phyloP scores from a whole-genome alignment of 2,113 vertebrate species.

The Python bivittatus region DNA sequence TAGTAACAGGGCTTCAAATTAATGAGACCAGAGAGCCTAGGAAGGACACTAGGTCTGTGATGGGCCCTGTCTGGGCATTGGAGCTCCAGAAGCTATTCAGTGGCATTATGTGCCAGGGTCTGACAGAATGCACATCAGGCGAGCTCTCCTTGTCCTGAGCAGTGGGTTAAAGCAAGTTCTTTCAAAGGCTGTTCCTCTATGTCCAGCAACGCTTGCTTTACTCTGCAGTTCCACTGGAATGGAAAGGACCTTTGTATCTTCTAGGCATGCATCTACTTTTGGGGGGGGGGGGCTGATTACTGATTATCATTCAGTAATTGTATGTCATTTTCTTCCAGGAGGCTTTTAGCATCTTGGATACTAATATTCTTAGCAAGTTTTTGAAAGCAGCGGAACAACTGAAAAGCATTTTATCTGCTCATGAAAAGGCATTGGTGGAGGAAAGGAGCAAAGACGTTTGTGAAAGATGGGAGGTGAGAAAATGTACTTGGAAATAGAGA shows the following conservation, averaged over 20 bases:
- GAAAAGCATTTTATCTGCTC: slow-evolving; percentile 77
- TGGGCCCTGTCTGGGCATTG: not conserved
- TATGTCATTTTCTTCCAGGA: slow-evolving; percentile 70
- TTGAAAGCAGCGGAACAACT: slow-evolving; percentile 85
- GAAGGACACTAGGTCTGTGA: not conserved
- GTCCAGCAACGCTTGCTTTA: not conserved
- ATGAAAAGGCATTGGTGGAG: slow-evolving; percentile 77
- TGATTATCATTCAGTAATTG: not conserved
- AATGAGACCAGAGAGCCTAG: not conserved
- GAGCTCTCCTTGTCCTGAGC: not conserved
- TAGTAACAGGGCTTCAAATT: not conserved
- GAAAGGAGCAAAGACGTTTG: slow-evolving; percentile 77
- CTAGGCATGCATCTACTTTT: slow-evolving; percentile 22
- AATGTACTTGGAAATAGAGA: not conserved
- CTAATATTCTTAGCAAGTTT: slow-evolving; percentile 82
- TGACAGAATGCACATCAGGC: not conserved
- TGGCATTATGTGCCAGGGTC: not conserved
- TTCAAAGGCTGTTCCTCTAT: not conserved
- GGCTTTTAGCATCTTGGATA: slow-evolving; percentile 77
- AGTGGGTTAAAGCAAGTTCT: not conserved
- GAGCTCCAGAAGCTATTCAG: not conserved
- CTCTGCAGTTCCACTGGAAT: not conserved
- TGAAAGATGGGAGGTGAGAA: slow-evolving; percentile 89
- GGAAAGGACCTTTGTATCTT: not conserved
- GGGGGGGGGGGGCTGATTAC: not conserved